phyloP scores from a whole-genome alignment of 1,140 invertebrate genomes.

The Andricus grossulariae region DNA sequence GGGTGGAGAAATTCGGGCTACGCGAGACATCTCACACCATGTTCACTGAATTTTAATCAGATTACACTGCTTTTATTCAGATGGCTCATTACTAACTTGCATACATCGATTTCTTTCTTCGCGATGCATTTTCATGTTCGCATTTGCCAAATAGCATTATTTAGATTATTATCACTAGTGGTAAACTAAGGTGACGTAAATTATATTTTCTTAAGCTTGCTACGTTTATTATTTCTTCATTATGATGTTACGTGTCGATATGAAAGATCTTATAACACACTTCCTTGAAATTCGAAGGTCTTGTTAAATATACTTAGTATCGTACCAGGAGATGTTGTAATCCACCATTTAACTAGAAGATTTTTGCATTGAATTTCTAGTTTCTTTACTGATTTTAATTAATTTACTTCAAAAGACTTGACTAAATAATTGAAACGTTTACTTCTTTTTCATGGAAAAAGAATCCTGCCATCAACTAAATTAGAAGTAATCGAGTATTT shows the following conservation, averaged over 20 bases:
- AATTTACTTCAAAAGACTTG: too few relatives aligned
- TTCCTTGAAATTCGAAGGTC: background rate
- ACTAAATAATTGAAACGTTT: too few relatives aligned
- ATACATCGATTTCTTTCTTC: background rate
- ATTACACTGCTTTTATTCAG: background rate
- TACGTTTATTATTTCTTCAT: background rate
- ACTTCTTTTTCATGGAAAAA: too few relatives aligned
- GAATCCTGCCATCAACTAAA: too few relatives aligned
- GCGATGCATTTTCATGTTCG: background rate
- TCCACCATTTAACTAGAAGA: constrained; percentile 1
- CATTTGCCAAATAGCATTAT: background rate
- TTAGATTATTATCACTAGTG: background rate
- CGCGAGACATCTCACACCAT: background rate
- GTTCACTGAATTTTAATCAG: background rate
- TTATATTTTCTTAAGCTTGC: background rate
- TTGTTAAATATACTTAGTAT: background rate
- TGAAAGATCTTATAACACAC: background rate
- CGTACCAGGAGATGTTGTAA: background rate
- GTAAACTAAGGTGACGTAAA: background rate
- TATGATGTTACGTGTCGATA: constrained; percentile 10
- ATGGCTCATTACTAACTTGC: background rate
- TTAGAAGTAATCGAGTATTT: too few relatives aligned
- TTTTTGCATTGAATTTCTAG: too few relatives aligned
- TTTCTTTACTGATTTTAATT: too few relatives aligned
- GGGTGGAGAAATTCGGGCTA: background rate